phyloP scores from a whole-genome alignment of 2,113 vertebrate genomes.

The Semicossyphus pulcher region DNA sequence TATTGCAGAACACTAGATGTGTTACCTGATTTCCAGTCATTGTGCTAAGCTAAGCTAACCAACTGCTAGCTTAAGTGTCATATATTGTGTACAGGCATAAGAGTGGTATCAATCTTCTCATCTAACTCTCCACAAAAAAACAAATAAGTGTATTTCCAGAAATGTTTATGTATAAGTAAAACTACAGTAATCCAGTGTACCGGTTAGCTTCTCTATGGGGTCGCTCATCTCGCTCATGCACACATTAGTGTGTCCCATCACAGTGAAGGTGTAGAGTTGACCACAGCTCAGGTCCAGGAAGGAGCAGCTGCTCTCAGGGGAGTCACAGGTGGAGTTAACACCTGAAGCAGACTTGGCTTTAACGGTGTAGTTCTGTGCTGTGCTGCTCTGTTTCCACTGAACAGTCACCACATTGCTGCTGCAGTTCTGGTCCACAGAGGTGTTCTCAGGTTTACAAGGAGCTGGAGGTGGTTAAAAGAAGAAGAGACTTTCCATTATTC shows the following conservation, averaged over 20 bases:
- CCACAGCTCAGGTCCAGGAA: constrained; percentile 76
- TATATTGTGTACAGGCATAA: neutral
- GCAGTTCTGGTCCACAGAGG: constrained; percentile 63
- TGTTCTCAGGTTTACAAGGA: constrained; percentile 70
- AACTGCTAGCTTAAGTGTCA: neutral
- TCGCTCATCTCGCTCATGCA: constrained; percentile 71
- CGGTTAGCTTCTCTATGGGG: constrained; percentile 46
- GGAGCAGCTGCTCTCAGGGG: constrained; percentile 60
- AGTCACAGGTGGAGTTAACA: constrained; percentile 57
- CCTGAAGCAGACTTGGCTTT: constrained; percentile 56
- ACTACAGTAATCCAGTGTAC: constrained; percentile 48
- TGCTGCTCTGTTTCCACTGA: constrained; percentile 49
- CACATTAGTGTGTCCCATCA: constrained; percentile 67
- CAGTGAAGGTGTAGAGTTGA: constrained; percentile 71
- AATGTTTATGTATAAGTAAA: too few relatives aligned
- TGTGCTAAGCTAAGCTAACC: neutral
- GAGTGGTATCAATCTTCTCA: too few relatives aligned
- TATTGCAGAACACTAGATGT: too few relatives aligned
- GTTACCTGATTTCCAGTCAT: too few relatives aligned
- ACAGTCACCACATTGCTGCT: constrained; percentile 61
- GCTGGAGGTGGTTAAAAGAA: constrained; percentile 41
- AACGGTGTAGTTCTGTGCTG: constrained; percentile 65
- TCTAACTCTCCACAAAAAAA: neutral
- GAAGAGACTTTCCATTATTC: neutral
- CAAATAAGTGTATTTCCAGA: too few relatives aligned